phyloP scores from a whole-genome alignment of 2,113 vertebrate species.

The Piaya cayana region DNA sequence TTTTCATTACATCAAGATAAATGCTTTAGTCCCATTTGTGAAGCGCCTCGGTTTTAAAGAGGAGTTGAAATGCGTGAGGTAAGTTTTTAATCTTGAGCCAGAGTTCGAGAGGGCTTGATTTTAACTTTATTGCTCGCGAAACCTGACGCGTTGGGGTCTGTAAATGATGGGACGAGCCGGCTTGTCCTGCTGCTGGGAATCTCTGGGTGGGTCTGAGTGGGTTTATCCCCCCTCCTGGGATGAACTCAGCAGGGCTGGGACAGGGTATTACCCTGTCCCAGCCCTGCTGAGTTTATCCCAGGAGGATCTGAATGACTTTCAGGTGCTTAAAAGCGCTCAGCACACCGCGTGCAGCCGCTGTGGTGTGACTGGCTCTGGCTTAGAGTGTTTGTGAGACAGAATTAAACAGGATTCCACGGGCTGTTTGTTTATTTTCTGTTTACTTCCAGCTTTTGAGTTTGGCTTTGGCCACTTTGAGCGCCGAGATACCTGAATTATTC shows the following conservation, averaged over 20 bases:
- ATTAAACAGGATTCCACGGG: neutral
- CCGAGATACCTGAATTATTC: neutral
- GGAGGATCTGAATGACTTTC: neutral
- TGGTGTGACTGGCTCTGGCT: neutral
- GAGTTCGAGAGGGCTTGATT: neutral
- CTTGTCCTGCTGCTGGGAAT: rapidly evolving
- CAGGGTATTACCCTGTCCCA: neutral
- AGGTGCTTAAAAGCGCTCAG: neutral
- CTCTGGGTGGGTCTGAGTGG: neutral
- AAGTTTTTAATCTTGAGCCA: neutral
- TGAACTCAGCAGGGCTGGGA: too few species aligned
- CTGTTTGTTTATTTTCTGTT: neutral
- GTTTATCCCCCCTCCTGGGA: too few species aligned
- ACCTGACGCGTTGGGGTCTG: rapidly evolving
- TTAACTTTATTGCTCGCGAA: neutral
- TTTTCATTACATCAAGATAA: neutral
- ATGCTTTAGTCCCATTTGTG: neutral
- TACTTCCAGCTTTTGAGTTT: neutral
- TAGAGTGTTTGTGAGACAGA: rapidly evolving
- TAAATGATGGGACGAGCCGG: neutral
- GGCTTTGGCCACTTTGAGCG: rapidly evolving
- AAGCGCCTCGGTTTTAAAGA: rapidly evolving
- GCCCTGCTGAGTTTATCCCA: neutral
- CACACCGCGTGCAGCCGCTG: rapidly evolving
- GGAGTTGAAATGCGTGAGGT: neutral